These are phyloP conservation scores for Flabesymbios commensalis DNA, from an alignment of 2,888 invertebrate species.

Conservation along the genomic window DNA sequence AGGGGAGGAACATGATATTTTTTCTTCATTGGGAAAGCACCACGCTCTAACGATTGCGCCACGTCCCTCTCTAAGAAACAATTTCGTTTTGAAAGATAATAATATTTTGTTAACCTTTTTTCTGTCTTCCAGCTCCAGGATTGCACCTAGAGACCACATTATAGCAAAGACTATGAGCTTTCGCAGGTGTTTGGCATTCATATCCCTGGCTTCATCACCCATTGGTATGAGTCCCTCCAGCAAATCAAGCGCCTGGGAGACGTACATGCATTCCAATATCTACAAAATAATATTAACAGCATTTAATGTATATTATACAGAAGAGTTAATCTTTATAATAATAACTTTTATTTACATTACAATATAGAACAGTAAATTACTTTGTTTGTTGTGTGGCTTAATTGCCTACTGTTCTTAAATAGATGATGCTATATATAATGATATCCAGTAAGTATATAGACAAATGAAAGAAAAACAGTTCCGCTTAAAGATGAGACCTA, in stretches of 20 bases:
- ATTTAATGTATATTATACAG: not conserved
- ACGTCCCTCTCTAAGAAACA: no score
- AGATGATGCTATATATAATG: no score
- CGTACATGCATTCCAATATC: slow-evolving; percentile 88
- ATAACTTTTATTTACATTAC: not conserved
- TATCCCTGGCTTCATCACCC: slow-evolving; percentile 59
- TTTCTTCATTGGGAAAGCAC: no score
- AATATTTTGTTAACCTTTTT: slow-evolving; percentile 62
- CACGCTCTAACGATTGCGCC: no score
- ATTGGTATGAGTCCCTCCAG: slow-evolving; percentile 85
- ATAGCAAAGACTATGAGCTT: slow-evolving; percentile 85
- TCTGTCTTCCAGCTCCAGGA: slow-evolving; percentile 83
- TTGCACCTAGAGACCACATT: slow-evolving; percentile 89
- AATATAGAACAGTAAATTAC: not conserved
- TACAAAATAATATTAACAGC: slow-evolving; percentile 52
- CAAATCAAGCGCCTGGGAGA: slow-evolving; percentile 71
- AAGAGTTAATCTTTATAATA: not conserved
- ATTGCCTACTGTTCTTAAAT: no score
- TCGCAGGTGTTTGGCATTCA: slow-evolving; percentile 69
- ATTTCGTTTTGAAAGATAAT: not conserved
- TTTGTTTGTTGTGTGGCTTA: no score
- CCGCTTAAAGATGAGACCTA: no score
- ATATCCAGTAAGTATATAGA: no score
- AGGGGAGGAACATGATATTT: no score
- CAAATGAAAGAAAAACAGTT: no score